phyloP scores from a whole-genome alignment of 1,140 invertebrate genomes.

The Eumeta japonica region DNA sequence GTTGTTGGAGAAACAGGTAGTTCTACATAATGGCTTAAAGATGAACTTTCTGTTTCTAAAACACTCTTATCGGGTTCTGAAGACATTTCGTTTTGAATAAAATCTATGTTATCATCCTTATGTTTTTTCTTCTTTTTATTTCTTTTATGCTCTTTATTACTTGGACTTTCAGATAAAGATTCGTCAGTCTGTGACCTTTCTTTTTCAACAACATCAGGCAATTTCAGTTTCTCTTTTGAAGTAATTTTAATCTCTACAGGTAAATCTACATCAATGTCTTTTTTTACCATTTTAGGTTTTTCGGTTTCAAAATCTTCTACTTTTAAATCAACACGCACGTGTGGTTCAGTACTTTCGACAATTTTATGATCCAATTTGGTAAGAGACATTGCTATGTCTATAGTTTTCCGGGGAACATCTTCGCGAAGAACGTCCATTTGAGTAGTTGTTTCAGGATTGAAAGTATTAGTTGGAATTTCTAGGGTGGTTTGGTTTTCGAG shows the following conservation, averaged over 20 bases:
- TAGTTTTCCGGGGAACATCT: no score
- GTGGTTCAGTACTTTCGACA: slow-evolving; percentile 21
- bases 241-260: slow-evolving; percentile 29
- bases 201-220: slow-evolving; percentile 6
- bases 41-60: slow-evolving; percentile 37
- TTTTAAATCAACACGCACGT: slow-evolving; percentile 31
- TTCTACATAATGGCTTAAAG: slow-evolving; percentile 40
- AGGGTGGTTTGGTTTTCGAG: no score
- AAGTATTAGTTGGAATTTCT: no score
- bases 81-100: slow-evolving; percentile 17
- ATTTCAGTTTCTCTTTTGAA: slow-evolving; percentile 11
- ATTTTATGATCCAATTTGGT: slow-evolving; percentile 26
- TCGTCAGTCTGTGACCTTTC: slow-evolving; percentile 7
- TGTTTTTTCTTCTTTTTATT: slow-evolving; percentile 30
- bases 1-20: slow-evolving; percentile 26
- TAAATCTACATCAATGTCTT: slow-evolving; percentile 30
- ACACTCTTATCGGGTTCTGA: slow-evolving; percentile 32
- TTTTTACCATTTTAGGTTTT: slow-evolving; percentile 28
- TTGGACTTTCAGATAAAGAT: slow-evolving; percentile 14
- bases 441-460: no score
- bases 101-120: slow-evolving; percentile 25
- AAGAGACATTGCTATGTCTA: slow-evolving; percentile 37
- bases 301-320: slow-evolving; percentile 23
- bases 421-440: no score
- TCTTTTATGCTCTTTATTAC: slow-evolving; percentile 19